Conservation (phyloP, 2,797 vertebrate species). For the Poeciliopsis gracilis region DNA sequence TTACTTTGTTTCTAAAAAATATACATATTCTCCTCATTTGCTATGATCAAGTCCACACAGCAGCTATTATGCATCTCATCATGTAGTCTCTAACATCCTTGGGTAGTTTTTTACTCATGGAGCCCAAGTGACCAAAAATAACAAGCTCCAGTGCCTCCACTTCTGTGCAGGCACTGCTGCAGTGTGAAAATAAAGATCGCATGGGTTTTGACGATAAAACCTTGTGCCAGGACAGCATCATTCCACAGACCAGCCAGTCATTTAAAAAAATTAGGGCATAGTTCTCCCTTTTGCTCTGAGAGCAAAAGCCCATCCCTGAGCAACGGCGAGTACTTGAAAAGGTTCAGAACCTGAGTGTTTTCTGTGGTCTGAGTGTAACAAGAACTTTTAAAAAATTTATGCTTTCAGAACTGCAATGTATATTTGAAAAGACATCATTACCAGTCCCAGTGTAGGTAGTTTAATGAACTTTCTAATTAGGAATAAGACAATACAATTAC, state of each 20-base stretch:
- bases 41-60: constrained; percentile 50
- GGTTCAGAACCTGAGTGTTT: constrained; percentile 4
- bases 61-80: constrained; percentile 55
- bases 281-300: constrained; percentile 25
- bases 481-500: constrained; percentile 1
- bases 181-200: constrained; percentile 64
- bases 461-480: neutral
- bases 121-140: constrained; percentile 65
- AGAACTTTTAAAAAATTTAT: neutral
- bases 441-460: neutral
- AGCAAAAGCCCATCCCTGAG: constrained; percentile 30
- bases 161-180: constrained; percentile 39
- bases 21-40: constrained; percentile 40
- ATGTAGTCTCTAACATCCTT: constrained; percentile 67
- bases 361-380: neutral
- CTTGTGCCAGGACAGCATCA: constrained; percentile 49
- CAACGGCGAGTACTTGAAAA: constrained; percentile 16
- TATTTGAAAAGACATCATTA: neutral
- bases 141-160: constrained; percentile 62
- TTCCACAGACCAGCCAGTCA: constrained; percentile 40
- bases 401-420: neutral
- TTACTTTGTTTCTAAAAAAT: constrained; percentile 46
- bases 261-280: constrained; percentile 42
- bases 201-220: constrained; percentile 55
- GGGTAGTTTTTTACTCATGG: constrained; percentile 48